Evolutionary conservation across 2,797 vertebrate genomes (phyloP), one percentile per base, ranked within the genome.

Genomic region (Oreochromis grahami): DNA sequence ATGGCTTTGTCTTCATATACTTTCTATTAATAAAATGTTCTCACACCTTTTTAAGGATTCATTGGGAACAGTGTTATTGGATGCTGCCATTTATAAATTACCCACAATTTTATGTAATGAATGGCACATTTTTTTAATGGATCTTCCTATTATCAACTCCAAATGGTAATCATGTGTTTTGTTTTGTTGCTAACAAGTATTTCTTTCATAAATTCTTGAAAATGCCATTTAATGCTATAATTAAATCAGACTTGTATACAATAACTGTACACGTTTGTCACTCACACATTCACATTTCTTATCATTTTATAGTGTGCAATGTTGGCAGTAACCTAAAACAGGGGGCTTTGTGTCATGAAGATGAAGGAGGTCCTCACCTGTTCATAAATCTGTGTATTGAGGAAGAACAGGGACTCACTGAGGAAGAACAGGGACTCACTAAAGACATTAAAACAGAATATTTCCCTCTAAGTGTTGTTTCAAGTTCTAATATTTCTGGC

Each of bases 21-120:
- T 1, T 65, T 8, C 7, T 1, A 41, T 68, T 68, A 24, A 4
- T 15, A 15, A 12, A 0, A 13, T 24, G 38, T 65, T 65, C 34
- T 38, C 34, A 8, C 34, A 21, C 34, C 6, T 21, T 63, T 3
- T 19, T 1, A 2, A 32, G 55, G 55, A 58, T 58, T 5, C 55
- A 32, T 8, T 32, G 26, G 48, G 26, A 79, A 41, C 43, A 6
- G 17, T 32, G 51, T 83, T 14, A 8, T 32, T 60, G 21, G 32
- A 14, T 8, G 45, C 43, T 51, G 55, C 43, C 10, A 17, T 53
- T 36, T 80, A 43, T 36, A 65, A 80, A 53, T 55, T 15, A 15
- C 10, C 45, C 38, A 60, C 65, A 51, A 43, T 60, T 76, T 60
- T 21, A 11, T 38, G 76, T 4, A 9, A 65, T 26, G 8, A 76